Conservation (phyloP, 2,888 invertebrate species). For the Ctenicera cuprea region DNA sequence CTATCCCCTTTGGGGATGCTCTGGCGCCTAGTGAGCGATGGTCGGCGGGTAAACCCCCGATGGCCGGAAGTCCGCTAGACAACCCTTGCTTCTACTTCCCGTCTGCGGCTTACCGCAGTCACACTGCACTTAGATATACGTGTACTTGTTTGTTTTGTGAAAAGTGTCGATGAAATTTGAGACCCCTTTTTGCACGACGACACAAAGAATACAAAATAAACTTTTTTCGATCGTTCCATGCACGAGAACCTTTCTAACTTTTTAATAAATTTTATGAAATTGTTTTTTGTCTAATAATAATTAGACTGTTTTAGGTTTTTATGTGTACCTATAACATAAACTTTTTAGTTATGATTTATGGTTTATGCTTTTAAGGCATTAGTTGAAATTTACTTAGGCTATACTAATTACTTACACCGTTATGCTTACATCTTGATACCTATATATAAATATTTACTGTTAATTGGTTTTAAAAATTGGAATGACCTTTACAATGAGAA, state of each 20-base stretch:
- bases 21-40: conserved; percentile 68
- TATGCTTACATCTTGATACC: not conserved
- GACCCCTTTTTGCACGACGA: conserved; percentile 50
- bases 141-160: conserved; percentile 64
- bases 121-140: conserved; percentile 53
- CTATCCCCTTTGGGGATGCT: conserved; percentile 58
- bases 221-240: not conserved
- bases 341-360: not conserved
- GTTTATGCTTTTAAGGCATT: not conserved
- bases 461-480: too few species aligned
- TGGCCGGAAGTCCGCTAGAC: conserved; percentile 68
- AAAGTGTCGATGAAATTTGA: conserved; percentile 61
- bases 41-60: conserved; percentile 61
- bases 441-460: too few species aligned
- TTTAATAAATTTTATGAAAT: too few species aligned
- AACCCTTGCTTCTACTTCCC: conserved; percentile 63
- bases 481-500: too few species aligned
- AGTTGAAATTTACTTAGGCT: not conserved
- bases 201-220: conserved; percentile 8
- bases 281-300: too few species aligned
- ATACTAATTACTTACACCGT: not conserved
- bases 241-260: too few species aligned
- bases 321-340: too few species aligned
- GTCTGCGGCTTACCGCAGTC: conserved; percentile 65
- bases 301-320: too few species aligned